Conservation (phyloP, 2,113 vertebrate species). For the Thermophis baileyi region DNA sequence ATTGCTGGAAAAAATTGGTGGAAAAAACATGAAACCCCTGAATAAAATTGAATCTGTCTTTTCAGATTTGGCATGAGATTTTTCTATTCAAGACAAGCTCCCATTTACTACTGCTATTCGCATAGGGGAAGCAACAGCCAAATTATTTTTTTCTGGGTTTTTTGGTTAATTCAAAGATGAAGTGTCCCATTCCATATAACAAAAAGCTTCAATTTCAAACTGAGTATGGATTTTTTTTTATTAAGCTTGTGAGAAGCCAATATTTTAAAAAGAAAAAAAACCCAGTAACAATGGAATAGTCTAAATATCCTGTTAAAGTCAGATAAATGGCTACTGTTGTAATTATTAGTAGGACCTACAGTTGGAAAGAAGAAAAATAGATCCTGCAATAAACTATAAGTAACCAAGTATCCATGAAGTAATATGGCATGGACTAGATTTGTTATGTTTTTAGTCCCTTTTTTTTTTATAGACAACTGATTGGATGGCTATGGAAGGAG, state of each 20-base stretch:
- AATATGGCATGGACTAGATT: background rate
- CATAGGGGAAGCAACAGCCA: background rate
- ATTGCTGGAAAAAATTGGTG: background rate
- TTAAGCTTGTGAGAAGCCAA: background rate
- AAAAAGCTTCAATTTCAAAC: background rate
- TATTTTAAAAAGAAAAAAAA: background rate
- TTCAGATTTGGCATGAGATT: background rate
- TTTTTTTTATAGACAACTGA: background rate
- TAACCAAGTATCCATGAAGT: background rate
- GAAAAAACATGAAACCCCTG: background rate
- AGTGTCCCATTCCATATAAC: background rate
- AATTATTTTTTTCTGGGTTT: background rate
- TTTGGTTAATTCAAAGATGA: background rate
- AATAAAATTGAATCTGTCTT: conserved; percentile 7
- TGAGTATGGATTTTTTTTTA: background rate
- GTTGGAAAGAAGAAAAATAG: background rate
- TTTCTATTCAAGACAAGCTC: background rate
- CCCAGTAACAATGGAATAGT: background rate
- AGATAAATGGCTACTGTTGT: background rate
- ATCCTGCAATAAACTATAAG: background rate
- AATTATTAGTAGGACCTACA: background rate
- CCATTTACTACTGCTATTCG: background rate
- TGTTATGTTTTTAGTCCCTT: background rate
- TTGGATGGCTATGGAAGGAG: background rate
- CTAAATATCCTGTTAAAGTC: background rate